These are phyloP conservation scores for Drosophila bipectinata DNA, from an alignment of 1,140 invertebrate species.

Conservation along the genomic window DNA sequence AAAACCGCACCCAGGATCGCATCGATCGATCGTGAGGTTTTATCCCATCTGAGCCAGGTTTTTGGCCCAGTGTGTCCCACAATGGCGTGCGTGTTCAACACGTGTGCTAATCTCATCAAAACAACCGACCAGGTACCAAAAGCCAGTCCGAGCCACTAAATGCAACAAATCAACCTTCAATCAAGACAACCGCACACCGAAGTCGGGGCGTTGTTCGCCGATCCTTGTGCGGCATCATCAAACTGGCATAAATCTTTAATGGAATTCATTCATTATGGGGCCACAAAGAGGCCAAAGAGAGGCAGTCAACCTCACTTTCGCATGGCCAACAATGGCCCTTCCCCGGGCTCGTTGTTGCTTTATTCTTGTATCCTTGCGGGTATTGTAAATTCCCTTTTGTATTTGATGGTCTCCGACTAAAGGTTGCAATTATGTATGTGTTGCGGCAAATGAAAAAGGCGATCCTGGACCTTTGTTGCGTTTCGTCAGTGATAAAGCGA, in stretches of 20 bases:
- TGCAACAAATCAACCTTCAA: slow-evolving; percentile 83
- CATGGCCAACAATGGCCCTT: slow-evolving; percentile 55
- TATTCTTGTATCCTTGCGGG: slow-evolving; percentile 56
- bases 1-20: slow-evolving; percentile 27
- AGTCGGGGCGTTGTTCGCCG: slow-evolving; percentile 51
- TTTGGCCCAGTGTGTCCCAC: slow-evolving; percentile 11
- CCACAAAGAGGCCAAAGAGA: slow-evolving; percentile 50
- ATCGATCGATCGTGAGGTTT: slow-evolving; percentile 16
- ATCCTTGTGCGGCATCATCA: slow-evolving; percentile 82
- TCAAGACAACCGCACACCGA: slow-evolving; percentile 58
- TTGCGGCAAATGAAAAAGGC: slow-evolving; percentile 33
- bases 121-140: slow-evolving; percentile 50
- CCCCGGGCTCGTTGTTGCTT: not conserved
- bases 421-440: slow-evolving; percentile 62
- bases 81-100: slow-evolving; percentile 79
- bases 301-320: slow-evolving; percentile 31
- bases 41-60: slow-evolving; percentile 13
- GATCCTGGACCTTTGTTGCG: slow-evolving; percentile 53
- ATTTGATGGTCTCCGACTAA: slow-evolving; percentile 38
- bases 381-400: slow-evolving; percentile 71
- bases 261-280: slow-evolving; percentile 83
- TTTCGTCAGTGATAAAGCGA: slow-evolving; percentile 67
- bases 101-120: slow-evolving; percentile 83
- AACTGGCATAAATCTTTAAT: slow-evolving; percentile 84
- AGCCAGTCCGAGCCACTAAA: slow-evolving; percentile 58